Percentiles rank a stretch among this genome's conserved stretches.
Evolutionary conservation across 2,797 vertebrate genomes (phyloP).

Genomic region (Argya squamiceps): DNA sequence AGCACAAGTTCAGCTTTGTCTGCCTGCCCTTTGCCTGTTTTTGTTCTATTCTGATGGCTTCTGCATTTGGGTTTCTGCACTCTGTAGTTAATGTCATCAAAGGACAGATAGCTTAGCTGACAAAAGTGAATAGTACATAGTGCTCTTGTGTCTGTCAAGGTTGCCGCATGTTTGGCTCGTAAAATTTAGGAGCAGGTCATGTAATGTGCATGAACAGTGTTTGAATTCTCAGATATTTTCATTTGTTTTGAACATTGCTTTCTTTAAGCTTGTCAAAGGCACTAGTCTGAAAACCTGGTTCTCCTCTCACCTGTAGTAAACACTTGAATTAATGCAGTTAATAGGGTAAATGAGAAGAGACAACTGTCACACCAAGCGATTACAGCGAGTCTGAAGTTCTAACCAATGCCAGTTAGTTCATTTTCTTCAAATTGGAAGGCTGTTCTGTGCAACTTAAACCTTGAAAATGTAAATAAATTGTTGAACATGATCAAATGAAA

Average conservation of each 20-base stretch:
- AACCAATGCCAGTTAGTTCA: background rate
- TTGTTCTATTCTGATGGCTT: background rate
- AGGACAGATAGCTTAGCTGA: background rate
- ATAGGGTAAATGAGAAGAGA: background rate
- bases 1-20: background rate
- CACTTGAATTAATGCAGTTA: slow-evolving; percentile 19
- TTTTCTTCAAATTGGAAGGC: slow-evolving; percentile 21
- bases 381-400: background rate
- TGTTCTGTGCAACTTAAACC: slow-evolving; percentile 1
- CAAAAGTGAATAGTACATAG: background rate
- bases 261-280: slow-evolving; percentile 7
- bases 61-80: background rate
- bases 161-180: slow-evolving; percentile 15
- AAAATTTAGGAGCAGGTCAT: background rate
- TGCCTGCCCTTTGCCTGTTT: background rate
- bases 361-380: background rate
- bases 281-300: background rate
- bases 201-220: background rate
- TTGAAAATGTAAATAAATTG: slow-evolving; percentile 39
- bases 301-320: background rate
- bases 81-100: background rate
- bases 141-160: background rate
- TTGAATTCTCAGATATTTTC: background rate
- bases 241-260: background rate
- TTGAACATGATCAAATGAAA: slow-evolving; percentile 40